Base-by-base conservation (phyloP, 1,140 invertebrate genomes). In the Anoplophora glabripennis region DNA sequence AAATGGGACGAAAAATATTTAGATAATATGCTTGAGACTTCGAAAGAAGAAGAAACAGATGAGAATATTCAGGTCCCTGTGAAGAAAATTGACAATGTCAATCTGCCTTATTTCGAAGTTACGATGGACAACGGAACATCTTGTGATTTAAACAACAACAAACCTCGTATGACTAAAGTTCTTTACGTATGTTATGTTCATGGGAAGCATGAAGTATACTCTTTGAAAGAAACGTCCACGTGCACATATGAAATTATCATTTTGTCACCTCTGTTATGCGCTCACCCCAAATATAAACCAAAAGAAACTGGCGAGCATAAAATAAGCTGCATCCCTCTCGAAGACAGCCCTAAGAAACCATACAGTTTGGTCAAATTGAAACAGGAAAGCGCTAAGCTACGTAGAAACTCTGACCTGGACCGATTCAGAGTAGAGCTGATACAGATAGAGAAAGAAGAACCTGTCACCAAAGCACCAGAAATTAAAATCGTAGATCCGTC, bases 181-280 rank as follows among this genome's bases (percentile, higher is more conserved):
- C 76, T 88, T 1, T 96, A 94, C 72, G 89, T 94, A 0, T 96
- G 93, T 74, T 92, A 90, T 70, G 81, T 81, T 17, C 85, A 88
- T 67, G 87, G 63, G n/a, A 91, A 91, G 66, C 91, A 96, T 67
- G 94, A 97, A 69, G 86, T 98, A 10, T 94, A 92, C 72, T 92
- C 92, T 0, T 80, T 98, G 34, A 95, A 96, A 72, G 96, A 99
- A 78, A 89, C 86, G 0, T 89, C 92, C 0, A 94, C 90, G 0
- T 99, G 96, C 73, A 90, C 94, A 78, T 99, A 99, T 76, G 93
- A 96, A 78, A 86, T 91, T 8, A 84, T 95, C 21, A 87, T 96
- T 8, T 78, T 96, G 5, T 92, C 94, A 1, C 87, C 90, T 2
- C 74, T 89, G 9, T 78, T 98, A 0, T 99, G 96, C 73, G 76